These are phyloP conservation scores for Hymenochirus boettgeri DNA, from an alignment of 2,113 vertebrate genomes.

Conservation along the genomic window DNA sequence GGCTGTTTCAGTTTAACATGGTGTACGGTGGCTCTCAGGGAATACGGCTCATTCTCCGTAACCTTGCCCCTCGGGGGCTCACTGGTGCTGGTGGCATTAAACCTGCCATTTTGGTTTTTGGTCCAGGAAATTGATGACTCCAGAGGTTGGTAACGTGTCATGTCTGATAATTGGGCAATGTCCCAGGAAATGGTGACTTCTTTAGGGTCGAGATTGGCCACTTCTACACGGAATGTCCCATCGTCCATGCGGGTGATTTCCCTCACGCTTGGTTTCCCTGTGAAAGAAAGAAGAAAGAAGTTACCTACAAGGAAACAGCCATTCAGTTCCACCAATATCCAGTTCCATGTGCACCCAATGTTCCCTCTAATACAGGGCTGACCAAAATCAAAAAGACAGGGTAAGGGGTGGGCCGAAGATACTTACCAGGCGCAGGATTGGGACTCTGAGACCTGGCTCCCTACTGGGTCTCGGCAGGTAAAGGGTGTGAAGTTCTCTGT, in stretches of 20 bases:
- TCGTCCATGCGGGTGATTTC: background rate
- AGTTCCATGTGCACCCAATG: too few relatives aligned
- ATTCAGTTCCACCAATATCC: too few relatives aligned
- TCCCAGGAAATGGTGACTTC: constrained; percentile 4
- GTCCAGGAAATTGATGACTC: background rate
- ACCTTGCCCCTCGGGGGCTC: constrained; percentile 6
- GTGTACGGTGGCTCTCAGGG: background rate
- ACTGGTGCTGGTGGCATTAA: constrained; percentile 18
- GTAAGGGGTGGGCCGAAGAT: too few relatives aligned
- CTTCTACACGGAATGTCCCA: constrained; percentile 4
- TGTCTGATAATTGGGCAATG: background rate
- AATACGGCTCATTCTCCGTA: background rate
- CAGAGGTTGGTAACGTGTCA: background rate
- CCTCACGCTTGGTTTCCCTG: constrained; percentile 6
- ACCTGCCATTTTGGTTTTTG: constrained; percentile 14
- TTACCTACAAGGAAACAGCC: too few relatives aligned
- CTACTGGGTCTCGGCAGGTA: too few relatives aligned
- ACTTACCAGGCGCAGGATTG: too few relatives aligned
- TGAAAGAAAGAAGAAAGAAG: too few relatives aligned
- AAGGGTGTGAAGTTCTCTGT: too few relatives aligned
- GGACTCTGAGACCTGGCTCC: too few relatives aligned
- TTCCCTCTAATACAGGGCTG: too few relatives aligned
- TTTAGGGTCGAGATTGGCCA: constrained; percentile 4
- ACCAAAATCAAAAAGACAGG: too few relatives aligned
- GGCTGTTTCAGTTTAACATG: background rate